Percentiles rank a stretch among this genome's conserved stretches.
Evolutionary conservation across 2,113 vertebrate genomes (phyloP).

Genomic region (Lates calcarifer): DNA sequence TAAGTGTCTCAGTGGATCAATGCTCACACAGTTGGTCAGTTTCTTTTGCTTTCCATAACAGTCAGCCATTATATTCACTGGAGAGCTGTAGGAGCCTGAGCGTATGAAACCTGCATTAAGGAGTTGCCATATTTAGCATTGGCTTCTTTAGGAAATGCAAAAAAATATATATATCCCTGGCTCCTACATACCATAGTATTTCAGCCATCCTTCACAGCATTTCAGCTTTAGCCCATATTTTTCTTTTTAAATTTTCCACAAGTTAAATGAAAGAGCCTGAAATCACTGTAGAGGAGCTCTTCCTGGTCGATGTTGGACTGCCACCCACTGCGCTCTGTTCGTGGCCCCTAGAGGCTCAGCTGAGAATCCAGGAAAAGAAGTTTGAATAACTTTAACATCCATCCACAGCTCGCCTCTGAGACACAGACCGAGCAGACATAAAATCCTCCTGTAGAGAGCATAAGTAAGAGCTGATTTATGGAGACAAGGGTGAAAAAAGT

Average conservation of each 20-base stretch:
- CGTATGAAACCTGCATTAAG: neutral
- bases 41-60: neutral
- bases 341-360: slow-evolving; percentile 28
- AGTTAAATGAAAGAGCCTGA: slow-evolving; percentile 29
- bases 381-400: slow-evolving; percentile 50
- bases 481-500: slow-evolving; percentile 3
- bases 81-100: neutral
- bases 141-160: neutral
- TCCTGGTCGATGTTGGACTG: slow-evolving; percentile 21
- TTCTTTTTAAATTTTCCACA: slow-evolving; percentile 2
- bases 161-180: neutral
- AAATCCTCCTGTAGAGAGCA: slow-evolving; percentile 28
- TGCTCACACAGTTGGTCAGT: neutral
- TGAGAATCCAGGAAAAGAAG: slow-evolving; percentile 36
- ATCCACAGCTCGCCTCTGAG: slow-evolving; percentile 28
- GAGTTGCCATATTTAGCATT: neutral
- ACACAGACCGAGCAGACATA: slow-evolving; percentile 26
- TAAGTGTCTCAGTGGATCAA: neutral
- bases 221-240: slow-evolving; percentile 1
- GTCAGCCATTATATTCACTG: neutral
- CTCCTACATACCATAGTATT: neutral
- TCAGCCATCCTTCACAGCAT: neutral
- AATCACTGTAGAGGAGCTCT: slow-evolving; percentile 26
- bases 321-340: slow-evolving; percentile 51
- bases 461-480: slow-evolving; percentile 28